Conservation (phyloP, 2,888 invertebrate genomes). For the Dasypolia templi region DNA sequence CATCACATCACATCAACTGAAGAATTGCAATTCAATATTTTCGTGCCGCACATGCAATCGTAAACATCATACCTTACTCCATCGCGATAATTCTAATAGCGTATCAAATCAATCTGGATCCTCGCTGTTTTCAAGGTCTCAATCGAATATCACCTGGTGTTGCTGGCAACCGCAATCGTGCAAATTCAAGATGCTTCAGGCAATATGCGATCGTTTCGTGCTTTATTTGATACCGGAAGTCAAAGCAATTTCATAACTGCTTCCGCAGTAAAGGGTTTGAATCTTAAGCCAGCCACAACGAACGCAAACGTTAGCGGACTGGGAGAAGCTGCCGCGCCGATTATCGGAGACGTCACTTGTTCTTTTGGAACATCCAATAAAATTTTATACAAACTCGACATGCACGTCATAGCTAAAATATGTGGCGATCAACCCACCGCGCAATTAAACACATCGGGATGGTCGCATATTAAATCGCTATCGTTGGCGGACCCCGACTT, state of each 20-base stretch:
- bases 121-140: too few relatives aligned
- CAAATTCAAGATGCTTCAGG: background rate
- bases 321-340: background rate
- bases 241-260: background rate
- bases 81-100: background rate
- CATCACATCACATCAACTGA: too few relatives aligned
- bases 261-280: too few relatives aligned
- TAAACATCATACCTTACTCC: too few relatives aligned
- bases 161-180: too few relatives aligned
- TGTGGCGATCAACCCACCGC: too few relatives aligned
- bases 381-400: too few relatives aligned
- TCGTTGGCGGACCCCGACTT: background rate
- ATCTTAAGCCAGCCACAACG: background rate
- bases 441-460: background rate
- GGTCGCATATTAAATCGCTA: constrained; percentile 1
- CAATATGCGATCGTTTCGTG: background rate
- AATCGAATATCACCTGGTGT: too few relatives aligned
- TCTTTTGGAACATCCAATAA: background rate
- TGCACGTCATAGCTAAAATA: too few relatives aligned
- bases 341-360: constrained; percentile 4
- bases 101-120: background rate
- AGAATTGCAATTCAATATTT: background rate
- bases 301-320: background rate
- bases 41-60: background rate
- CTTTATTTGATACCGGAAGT: background rate